A percentile compares a stretch with the other conserved stretches of the same genome.
Conservation (phyloP, 2,797 vertebrate species). For the Borostomias antarcticus region DNA sequence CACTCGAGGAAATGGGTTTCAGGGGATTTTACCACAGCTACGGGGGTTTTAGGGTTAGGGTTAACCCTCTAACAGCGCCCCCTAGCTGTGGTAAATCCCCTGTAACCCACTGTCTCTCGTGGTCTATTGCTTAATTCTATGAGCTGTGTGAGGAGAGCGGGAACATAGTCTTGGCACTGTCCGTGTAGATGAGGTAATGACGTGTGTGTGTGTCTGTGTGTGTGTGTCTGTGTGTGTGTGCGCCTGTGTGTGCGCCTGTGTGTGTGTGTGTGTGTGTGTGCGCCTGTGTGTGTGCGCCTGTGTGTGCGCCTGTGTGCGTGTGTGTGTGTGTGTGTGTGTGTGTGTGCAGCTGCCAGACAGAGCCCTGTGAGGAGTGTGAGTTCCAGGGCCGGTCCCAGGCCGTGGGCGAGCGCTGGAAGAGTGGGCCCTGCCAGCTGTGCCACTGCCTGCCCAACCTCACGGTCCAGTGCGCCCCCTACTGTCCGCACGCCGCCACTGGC, state of each 20-base stretch:
- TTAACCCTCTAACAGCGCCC: too few relatives aligned
- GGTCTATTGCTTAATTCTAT: too few relatives aligned
- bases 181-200: neutral
- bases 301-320: constrained; percentile 8
- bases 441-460: constrained; percentile 78
- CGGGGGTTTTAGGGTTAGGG: too few relatives aligned
- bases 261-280: constrained; percentile 15
- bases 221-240: constrained; percentile 10
- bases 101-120: too few relatives aligned
- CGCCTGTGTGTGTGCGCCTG: constrained; percentile 6
- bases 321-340: constrained; percentile 18
- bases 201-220: constrained; percentile 9
- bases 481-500: constrained; percentile 67
- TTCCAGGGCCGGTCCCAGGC: constrained; percentile 66
- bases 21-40: too few relatives aligned
- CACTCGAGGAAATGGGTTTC: too few relatives aligned
- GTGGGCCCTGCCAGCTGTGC: constrained; percentile 79
- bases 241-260: constrained; percentile 3
- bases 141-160: neutral
- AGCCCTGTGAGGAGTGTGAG: constrained; percentile 80
- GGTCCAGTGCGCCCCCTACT: constrained; percentile 79
- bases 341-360: constrained; percentile 81
- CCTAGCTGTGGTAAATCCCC: too few relatives aligned
- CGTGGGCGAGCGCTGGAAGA: constrained; percentile 82
- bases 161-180: neutral